A percentile compares a stretch with the other conserved stretches of the same genome.
phyloP scores from a whole-genome alignment of 2,113 vertebrate genomes.

The Chauna torquata region DNA sequence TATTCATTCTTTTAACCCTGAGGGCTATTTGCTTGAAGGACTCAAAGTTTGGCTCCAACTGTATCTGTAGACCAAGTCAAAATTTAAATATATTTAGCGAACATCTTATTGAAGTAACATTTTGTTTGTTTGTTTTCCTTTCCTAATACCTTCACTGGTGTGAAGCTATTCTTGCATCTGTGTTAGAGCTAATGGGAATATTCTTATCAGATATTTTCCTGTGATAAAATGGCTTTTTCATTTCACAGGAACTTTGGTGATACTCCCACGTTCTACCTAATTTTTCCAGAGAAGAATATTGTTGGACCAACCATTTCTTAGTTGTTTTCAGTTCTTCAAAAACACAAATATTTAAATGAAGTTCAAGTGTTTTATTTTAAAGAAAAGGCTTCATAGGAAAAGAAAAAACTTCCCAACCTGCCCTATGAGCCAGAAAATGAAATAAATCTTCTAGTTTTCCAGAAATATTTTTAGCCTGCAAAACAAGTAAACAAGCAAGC shows the following conservation, averaged over 20 bases:
- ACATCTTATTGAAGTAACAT: not conserved
- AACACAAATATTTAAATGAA: not conserved
- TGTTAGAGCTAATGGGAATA: not conserved
- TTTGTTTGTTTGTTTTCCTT: not conserved
- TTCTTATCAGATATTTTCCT: not conserved
- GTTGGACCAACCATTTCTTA: accelerated
- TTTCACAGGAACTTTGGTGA: not conserved
- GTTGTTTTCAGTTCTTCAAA: not conserved
- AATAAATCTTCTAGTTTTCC: not conserved
- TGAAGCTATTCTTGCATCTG: not conserved
- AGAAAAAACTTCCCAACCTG: not conserved
- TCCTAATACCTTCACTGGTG: not conserved
- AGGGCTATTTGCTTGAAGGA: not conserved
- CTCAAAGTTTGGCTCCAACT: not conserved
- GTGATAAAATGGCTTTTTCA: not conserved
- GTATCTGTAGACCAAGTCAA: not conserved
- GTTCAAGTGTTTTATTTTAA: not conserved
- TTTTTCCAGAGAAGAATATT: not conserved
- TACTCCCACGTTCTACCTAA: not conserved
- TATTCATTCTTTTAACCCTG: not conserved
- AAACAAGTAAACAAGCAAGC: not conserved
- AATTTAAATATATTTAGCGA: not conserved
- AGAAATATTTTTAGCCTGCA: not conserved
- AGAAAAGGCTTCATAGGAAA: not conserved
- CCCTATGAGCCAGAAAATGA: not conserved